phyloP scores from a whole-genome alignment of 2,888 invertebrate species.

The Incurvaria masculella region DNA sequence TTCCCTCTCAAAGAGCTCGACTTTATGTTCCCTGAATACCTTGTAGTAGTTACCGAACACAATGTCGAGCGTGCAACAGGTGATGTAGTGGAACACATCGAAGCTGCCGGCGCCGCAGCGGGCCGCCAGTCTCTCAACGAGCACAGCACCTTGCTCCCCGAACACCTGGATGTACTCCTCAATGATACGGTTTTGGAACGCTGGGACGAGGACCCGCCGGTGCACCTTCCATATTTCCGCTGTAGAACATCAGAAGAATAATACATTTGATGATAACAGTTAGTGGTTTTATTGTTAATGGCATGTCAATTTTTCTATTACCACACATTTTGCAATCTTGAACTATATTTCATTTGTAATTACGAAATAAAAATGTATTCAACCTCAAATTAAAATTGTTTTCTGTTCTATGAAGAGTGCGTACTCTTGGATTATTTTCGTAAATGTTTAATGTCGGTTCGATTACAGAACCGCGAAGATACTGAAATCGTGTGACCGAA shows the following conservation, averaged over 20 bases:
- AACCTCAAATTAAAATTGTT: no score
- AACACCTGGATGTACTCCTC: conserved; percentile 61
- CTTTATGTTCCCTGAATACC: not conserved
- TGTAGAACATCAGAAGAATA: conserved; percentile 22
- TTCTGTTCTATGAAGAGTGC: no score
- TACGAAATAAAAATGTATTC: no score
- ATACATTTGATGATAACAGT: no score
- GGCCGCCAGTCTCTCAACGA: conserved; percentile 41
- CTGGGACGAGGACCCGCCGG: conserved; percentile 57
- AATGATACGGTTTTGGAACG: conserved; percentile 61
- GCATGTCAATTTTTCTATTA: no score
- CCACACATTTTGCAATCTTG: no score
- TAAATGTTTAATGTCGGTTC: no score
- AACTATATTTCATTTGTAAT: no score
- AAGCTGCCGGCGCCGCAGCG: conserved; percentile 32
- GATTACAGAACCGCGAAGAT: no score
- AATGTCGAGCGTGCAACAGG: conserved; percentile 59
- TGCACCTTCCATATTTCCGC: conserved; percentile 59
- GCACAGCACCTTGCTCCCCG: conserved; percentile 49
- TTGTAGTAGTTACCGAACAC: conserved; percentile 51
- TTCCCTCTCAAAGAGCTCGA: not conserved
- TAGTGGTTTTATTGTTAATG: no score
- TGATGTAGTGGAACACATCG: conserved; percentile 51
- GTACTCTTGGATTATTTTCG: no score
- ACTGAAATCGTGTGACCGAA: no score